These are phyloP conservation scores for Lophura nycthemera DNA, from an alignment of 2,113 vertebrate genomes.

Conservation along the genomic window DNA sequence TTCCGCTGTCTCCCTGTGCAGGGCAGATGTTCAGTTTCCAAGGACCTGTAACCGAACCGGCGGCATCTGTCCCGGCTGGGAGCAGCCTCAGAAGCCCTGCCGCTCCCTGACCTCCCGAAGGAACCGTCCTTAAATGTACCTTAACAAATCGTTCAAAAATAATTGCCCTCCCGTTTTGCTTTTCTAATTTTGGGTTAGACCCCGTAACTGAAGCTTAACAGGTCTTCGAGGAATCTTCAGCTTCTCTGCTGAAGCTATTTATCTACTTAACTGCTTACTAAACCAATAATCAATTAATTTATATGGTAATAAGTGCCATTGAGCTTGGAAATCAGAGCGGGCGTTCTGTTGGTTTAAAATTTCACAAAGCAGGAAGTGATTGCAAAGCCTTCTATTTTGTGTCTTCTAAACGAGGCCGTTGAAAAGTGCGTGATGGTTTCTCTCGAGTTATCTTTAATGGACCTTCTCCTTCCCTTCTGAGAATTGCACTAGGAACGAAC, in stretches of 20 bases:
- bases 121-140: conserved; percentile 24
- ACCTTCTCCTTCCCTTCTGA: not conserved
- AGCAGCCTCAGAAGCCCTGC: conserved; percentile 13
- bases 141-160: conserved; percentile 50
- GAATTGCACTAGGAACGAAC: not conserved
- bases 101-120: conserved; percentile 48
- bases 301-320: not conserved
- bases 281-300: conserved; percentile 46
- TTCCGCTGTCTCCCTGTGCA: conserved; percentile 24
- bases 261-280: conserved; percentile 46
- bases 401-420: not conserved
- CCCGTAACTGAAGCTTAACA: conserved; percentile 8
- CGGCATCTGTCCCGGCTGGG: conserved; percentile 70
- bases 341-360: not conserved
- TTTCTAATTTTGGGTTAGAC: conserved; percentile 3
- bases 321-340: conserved; percentile 23
- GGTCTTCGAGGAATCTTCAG: conserved; percentile 20
- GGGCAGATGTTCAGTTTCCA: conserved; percentile 70
- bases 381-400: not conserved
- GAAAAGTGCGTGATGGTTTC: not conserved
- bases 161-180: not conserved
- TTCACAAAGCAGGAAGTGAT: not conserved
- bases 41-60: conserved; percentile 55
- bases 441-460: not conserved
- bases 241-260: conserved; percentile 47